These are phyloP conservation scores for Tetragonula carbonaria DNA, from an alignment of 2,888 invertebrate genomes.

Conservation along the genomic window DNA sequence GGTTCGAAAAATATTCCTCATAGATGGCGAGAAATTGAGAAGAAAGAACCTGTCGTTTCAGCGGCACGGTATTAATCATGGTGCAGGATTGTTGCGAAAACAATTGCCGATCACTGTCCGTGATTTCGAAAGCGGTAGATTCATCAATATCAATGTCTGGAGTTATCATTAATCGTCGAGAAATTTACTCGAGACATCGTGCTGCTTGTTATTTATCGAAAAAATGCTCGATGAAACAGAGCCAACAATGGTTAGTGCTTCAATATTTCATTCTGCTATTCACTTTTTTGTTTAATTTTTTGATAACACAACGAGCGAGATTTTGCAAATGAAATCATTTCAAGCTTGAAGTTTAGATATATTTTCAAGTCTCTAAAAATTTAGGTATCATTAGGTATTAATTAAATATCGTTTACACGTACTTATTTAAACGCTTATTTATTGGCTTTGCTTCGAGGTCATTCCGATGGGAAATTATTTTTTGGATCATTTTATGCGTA, in stretches of 20 bases:
- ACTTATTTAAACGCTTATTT: too few species aligned
- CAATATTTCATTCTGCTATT: neutral
- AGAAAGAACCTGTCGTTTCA: conserved; percentile 3
- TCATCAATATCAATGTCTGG: conserved; percentile 65
- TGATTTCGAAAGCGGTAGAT: conserved; percentile 53
- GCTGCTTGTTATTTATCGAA: conserved; percentile 61
- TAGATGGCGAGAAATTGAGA: neutral
- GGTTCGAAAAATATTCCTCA: conserved; percentile 33
- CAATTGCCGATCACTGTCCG: conserved; percentile 59
- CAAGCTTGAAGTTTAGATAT: neutral
- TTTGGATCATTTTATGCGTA: too few species aligned
- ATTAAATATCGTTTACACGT: too few species aligned
- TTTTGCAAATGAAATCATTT: neutral
- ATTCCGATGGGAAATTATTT: too few species aligned
- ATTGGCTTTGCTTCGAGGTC: too few species aligned
- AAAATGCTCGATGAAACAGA: conserved; percentile 19
- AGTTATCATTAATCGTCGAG: conserved; percentile 69
- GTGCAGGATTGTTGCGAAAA: conserved; percentile 50
- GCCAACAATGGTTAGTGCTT: neutral
- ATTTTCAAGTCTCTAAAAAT: neutral
- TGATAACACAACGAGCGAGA: neutral
- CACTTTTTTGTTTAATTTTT: neutral
- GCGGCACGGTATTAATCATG: conserved; percentile 63
- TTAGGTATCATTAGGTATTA: neutral
- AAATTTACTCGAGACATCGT: conserved; percentile 59